These are phyloP conservation scores for Nesidiocoris tenuis DNA, from an alignment of 2,888 invertebrate genomes.

Conservation along the genomic window DNA sequence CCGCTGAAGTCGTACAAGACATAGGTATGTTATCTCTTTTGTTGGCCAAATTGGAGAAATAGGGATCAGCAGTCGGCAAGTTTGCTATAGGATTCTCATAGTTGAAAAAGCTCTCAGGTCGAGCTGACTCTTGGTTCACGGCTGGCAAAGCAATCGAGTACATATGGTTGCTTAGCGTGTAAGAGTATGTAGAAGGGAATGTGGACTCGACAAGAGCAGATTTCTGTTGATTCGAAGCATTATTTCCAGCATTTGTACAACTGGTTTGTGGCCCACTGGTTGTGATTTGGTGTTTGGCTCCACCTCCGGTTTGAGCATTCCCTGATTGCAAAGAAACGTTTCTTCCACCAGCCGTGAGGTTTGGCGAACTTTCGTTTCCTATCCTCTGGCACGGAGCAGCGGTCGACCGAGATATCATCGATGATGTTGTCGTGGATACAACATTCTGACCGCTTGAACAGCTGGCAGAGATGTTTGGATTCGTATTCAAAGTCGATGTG, in stretches of 20 bases:
- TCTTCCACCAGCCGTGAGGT: neutral
- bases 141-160: neutral
- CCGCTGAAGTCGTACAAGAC: neutral
- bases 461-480: too few species aligned
- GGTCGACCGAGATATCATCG: neutral
- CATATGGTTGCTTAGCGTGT: neutral
- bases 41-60: slow-evolving; percentile 12
- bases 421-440: neutral
- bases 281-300: neutral
- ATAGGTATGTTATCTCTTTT: neutral
- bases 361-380: neutral
- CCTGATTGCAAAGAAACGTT: neutral
- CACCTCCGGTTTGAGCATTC: neutral
- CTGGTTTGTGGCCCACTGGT: neutral
- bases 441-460: neutral
- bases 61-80: slow-evolving; percentile 30
- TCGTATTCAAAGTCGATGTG: too few species aligned
- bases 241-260: too few species aligned
- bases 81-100: slow-evolving; percentile 27
- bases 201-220: neutral
- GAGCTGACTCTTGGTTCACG: neutral
- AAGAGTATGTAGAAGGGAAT: neutral
- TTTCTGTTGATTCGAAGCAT: neutral
- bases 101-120: slow-evolving; percentile 25
- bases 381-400: neutral